Percentiles rank a stretch among this genome's conserved stretches.
Evolutionary conservation across 2,888 invertebrate species (phyloP).

Genomic region (Clanis bilineata): DNA sequence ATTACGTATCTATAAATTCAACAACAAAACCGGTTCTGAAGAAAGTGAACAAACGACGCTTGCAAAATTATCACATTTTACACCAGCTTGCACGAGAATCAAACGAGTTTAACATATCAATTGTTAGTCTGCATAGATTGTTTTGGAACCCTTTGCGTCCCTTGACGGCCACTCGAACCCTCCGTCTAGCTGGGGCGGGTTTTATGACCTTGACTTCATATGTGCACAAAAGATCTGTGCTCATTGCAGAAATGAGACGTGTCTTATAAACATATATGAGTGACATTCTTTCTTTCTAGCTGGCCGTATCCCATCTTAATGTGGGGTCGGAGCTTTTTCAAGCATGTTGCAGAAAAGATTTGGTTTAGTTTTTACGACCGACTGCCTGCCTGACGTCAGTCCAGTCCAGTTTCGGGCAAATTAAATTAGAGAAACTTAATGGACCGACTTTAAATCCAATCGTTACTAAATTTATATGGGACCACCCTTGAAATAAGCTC

Average conservation of each 20-base stretch:
- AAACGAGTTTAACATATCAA: constrained; percentile 17
- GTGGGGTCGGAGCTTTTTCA: no score
- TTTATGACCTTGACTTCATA: constrained; percentile 58
- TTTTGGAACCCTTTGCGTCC: constrained; percentile 37
- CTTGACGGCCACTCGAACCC: constrained; percentile 48
- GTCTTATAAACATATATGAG: neutral
- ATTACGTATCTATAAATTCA: neutral
- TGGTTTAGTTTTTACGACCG: no score
- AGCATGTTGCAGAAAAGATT: no score
- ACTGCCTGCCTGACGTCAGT: no score
- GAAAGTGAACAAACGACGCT: constrained; percentile 19
- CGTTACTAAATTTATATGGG: no score
- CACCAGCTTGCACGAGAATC: constrained; percentile 10
- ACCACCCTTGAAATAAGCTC: no score
- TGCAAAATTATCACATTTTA: constrained; percentile 17
- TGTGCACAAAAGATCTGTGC: neutral
- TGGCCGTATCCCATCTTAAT: no score
- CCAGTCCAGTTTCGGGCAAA: no score
- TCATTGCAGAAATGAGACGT: no score
- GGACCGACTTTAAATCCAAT: no score
- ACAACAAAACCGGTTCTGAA: constrained; percentile 15
- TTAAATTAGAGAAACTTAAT: no score
- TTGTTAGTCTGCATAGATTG: constrained; percentile 42
- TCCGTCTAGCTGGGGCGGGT: constrained; percentile 67
- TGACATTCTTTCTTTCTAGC: no score